A percentile compares a stretch with the other conserved stretches of the same genome.
These are phyloP conservation scores for Epinephelus fuscoguttatus DNA, from an alignment of 2,113 vertebrate genomes.

Conservation along the genomic window DNA sequence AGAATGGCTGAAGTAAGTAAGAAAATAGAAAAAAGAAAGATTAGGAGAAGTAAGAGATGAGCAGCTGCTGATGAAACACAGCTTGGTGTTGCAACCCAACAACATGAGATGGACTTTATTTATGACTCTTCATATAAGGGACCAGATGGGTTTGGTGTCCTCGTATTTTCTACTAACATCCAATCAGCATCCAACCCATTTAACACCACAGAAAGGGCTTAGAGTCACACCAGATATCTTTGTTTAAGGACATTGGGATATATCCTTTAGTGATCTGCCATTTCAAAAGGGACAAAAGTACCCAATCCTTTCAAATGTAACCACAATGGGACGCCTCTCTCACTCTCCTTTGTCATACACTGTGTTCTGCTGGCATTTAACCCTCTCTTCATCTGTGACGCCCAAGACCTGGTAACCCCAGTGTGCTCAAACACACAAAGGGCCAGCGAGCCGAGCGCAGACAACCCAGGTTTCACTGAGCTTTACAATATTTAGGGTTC, in stretches of 20 bases:
- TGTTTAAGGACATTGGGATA: constrained; percentile 62
- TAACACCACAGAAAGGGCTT: constrained; percentile 48
- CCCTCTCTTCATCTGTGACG: constrained; percentile 65
- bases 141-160: constrained; percentile 60
- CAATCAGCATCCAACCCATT: constrained; percentile 67
- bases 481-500: constrained; percentile 67
- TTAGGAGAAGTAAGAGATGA: constrained; percentile 1
- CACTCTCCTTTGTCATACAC: constrained; percentile 64
- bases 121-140: constrained; percentile 46
- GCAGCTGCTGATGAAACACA: constrained; percentile 39
- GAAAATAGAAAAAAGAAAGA: background rate
- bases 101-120: constrained; percentile 37
- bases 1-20: constrained; percentile 4
- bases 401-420: constrained; percentile 76
- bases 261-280: constrained; percentile 71
- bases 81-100: constrained; percentile 8
- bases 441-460: constrained; percentile 24
- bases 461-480: constrained; percentile 54
- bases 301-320: constrained; percentile 67
- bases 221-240: constrained; percentile 68
- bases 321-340: constrained; percentile 67
- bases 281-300: constrained; percentile 77
- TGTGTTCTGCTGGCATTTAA: constrained; percentile 67
- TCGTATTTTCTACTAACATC: constrained; percentile 61
- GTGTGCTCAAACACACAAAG: constrained; percentile 65